Evolutionary conservation across 1,140 invertebrate genomes (phyloP).

Genomic region (Cyphomyrmex costatus): DNA sequence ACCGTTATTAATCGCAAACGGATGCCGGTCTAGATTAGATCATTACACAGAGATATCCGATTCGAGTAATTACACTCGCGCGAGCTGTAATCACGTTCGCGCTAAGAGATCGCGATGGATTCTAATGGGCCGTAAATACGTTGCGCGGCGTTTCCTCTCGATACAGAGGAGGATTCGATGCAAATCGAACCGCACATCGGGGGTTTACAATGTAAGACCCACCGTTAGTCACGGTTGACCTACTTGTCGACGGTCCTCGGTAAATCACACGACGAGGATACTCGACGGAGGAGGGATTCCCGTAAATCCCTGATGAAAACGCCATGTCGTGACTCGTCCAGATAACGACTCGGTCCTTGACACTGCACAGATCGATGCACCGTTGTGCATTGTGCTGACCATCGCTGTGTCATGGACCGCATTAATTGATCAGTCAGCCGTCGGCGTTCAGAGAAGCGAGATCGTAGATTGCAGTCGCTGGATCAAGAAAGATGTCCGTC

Average conservation of each 20-base stretch:
- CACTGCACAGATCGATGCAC: conserved; percentile 62
- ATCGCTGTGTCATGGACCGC: conserved; percentile 47
- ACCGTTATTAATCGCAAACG: conserved; percentile 42
- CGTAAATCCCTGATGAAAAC: conserved; percentile 74
- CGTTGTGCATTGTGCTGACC: conserved; percentile 39
- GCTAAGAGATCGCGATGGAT: conserved; percentile 47
- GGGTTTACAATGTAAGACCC: conserved; percentile 54
- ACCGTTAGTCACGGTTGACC: conserved; percentile 72
- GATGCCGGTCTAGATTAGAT: conserved; percentile 31
- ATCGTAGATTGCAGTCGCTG: background rate
- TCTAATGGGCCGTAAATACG: conserved; percentile 28
- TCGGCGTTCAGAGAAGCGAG: background rate
- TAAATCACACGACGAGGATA: conserved; percentile 68
- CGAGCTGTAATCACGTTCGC: conserved; percentile 16
- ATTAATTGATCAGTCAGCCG: conserved; percentile 59
- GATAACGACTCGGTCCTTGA: conserved; percentile 69
- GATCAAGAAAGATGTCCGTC: background rate
- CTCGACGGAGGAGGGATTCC: conserved; percentile 61
- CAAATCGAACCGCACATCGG: conserved; percentile 53
- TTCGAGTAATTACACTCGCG: conserved; percentile 6
- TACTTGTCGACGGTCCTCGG: conserved; percentile 62
- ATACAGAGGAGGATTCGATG: conserved; percentile 51
- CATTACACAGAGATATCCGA: conserved; percentile 9
- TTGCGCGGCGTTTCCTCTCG: conserved; percentile 24
- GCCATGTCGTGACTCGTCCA: conserved; percentile 68